Base-by-base conservation (phyloP, 2,113 vertebrate species). In the Dipodomys ordii region DNA sequence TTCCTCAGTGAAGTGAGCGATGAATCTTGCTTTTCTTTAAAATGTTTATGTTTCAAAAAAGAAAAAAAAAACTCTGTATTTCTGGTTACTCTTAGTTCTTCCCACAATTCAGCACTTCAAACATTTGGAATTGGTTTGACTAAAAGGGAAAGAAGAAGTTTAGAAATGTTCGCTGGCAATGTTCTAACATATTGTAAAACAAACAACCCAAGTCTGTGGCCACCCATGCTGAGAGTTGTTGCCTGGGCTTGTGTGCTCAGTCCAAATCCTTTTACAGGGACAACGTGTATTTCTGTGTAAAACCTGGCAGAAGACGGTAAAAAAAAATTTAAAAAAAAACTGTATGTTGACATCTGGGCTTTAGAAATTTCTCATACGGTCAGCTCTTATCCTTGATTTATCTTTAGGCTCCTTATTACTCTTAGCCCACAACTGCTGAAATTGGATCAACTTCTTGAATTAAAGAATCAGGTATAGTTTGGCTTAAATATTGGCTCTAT, bases 71-170 rank as follows among this genome's bases (percentile, higher is more conserved):
- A 20, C 62, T 64, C 69, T 81, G 65, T 72, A 84, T 89, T 96
- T 84, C 93, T 81, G 81, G 90, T 91, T 94, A 86, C 90, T 96
- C 90, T 94, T 96, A 94, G 53, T 83, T 95, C 94, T 96, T 96
- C 72, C 90, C 95, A 97, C 88, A 92, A 96, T 96, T 96, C 95
- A 95, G 80, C 92, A 95, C 93, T 97, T 96, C 80, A 96, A 95
- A 96, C 96, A 97, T 96, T 97, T 97, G 97, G 93, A 96, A 95
- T 65, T 93, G 83, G 90, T 97, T 96, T 97, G 89, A 78, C 93
- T 92, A 92, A 94, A 94, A 96, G 87, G 86, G 49, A 65, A 82
- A 96, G 91, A 95, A 93, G 76, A 90, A 77, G 93, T 95, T 95
- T 94, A 65, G 95, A 96, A 97, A 96, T 94, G 95, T 94, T 96